Evolutionary conservation across 2,113 vertebrate species (phyloP).

Genomic region (Isurus oxyrinchus): DNA sequence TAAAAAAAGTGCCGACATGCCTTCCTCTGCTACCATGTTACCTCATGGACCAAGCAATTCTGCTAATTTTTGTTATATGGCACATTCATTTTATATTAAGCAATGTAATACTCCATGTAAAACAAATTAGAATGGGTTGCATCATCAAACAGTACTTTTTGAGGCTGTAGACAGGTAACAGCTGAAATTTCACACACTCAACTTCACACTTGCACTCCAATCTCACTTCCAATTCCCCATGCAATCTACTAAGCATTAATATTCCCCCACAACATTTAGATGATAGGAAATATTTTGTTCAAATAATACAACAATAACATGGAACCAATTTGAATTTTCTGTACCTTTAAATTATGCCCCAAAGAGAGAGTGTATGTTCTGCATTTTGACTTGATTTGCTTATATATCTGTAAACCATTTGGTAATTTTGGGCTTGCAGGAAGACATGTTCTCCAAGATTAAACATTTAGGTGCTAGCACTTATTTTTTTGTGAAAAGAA

Average conservation of each 20-base stretch:
- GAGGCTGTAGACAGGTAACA: not conserved
- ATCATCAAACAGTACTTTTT: not conserved
- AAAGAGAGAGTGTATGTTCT: not conserved
- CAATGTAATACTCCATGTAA: not conserved
- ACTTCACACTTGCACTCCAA: not conserved
- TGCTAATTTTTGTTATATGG: not conserved
- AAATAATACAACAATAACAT: not conserved
- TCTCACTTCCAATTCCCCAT: not conserved
- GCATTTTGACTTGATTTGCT: not conserved
- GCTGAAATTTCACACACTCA: not conserved
- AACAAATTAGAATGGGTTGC: not conserved
- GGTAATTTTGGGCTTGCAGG: not conserved
- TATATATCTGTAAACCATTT: not conserved
- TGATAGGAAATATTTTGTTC: not conserved
- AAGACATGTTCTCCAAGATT: not conserved
- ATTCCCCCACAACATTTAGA: not conserved
- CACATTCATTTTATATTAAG: not conserved
- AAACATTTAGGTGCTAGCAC: not conserved
- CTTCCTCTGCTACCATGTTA: not conserved
- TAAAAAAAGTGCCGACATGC: not conserved
- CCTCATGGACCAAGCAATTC: not conserved
- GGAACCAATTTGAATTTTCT: not conserved
- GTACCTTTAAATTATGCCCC: not conserved
- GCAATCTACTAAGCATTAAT: not conserved
- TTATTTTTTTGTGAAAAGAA: not conserved